Evolutionary conservation across 64 coral and sea anemone genomes (phyloP), one percentile per base, ranked within the genome.

Genomic region (Montipora cactus): DNA sequence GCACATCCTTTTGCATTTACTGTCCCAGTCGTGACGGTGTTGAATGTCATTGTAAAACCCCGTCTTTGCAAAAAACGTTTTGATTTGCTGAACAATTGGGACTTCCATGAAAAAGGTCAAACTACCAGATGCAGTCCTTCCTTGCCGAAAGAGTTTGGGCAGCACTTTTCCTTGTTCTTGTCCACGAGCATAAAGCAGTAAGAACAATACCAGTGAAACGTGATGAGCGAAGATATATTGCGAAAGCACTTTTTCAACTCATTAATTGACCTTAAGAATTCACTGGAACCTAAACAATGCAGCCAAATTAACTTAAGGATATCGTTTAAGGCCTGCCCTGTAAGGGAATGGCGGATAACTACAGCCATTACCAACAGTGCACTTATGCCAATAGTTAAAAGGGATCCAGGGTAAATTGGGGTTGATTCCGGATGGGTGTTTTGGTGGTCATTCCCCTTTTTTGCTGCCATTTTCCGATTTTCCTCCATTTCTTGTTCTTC

Each of bases 301-400:
- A 89, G 23, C 49, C 71, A 78, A 28, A 89, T 61, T 3, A 89
- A 75, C 58, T 62, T 78, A 10, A 89, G 76, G 20, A 89, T 89
- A 75, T 89, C 88, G 44, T 78, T 89, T 78, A 79, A 37, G 19
- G 88, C 75, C 76, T 89, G 59, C 28, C 88, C 88, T 19, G 74
- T 70, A 20, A 89, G 58, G 14, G 70, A 77, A 79, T 89, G 88
- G 4, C 74, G n/a, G 18, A 89, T 7, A 44, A 78, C 88, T 44
- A 89, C 88, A 14, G 76, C 52, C 88, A 77, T 89, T 12, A 79
- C 70, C 19, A 4, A 23, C 6, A 74, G 19, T 74, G 70, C 70
- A 74, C 20, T 74, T 74, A 74, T 74, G 23, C 70, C 70, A 74
- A 44, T 37, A 74, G 5, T 74, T 74, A 74, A 74, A 23, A 23